These are phyloP conservation scores for Otis tarda DNA, from an alignment of 2,113 vertebrate genomes.

Conservation along the genomic window DNA sequence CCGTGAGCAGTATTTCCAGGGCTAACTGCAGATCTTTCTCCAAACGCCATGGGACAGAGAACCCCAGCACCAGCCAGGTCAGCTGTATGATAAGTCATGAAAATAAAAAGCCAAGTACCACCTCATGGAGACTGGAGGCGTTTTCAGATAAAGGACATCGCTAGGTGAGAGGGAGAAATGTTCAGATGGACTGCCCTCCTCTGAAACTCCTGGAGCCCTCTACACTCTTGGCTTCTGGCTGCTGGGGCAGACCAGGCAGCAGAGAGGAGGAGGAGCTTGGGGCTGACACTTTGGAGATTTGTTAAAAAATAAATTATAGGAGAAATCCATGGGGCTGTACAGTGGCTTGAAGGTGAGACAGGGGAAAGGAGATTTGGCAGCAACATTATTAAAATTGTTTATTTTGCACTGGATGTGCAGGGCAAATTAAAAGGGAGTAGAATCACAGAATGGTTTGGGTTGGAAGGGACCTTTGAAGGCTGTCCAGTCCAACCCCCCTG, in stretches of 20 bases:
- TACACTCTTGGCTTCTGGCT: neutral
- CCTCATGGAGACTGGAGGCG: neutral
- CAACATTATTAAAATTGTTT: neutral
- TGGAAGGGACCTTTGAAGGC: no score
- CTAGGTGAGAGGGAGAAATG: neutral
- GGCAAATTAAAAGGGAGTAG: neutral
- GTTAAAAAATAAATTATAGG: neutral
- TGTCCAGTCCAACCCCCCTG: no score
- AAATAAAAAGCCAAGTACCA: neutral
- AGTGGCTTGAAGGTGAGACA: neutral
- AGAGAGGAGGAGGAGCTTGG: neutral
- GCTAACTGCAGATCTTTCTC: neutral
- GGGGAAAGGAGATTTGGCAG: neutral
- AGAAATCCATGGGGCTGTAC: neutral
- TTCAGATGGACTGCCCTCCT: neutral
- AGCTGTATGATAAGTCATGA: neutral
- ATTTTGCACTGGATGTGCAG: neutral
- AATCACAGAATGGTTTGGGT: no score
- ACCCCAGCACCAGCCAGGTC: neutral
- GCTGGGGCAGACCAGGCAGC: neutral
- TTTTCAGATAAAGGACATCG: neutral
- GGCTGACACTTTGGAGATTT: neutral
- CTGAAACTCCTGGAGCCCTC: no score
- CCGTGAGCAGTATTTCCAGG: neutral
- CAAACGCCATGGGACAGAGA: rapidly evolving